phyloP scores from a whole-genome alignment of 2,888 invertebrate genomes.

The Clusia tigrina region DNA sequence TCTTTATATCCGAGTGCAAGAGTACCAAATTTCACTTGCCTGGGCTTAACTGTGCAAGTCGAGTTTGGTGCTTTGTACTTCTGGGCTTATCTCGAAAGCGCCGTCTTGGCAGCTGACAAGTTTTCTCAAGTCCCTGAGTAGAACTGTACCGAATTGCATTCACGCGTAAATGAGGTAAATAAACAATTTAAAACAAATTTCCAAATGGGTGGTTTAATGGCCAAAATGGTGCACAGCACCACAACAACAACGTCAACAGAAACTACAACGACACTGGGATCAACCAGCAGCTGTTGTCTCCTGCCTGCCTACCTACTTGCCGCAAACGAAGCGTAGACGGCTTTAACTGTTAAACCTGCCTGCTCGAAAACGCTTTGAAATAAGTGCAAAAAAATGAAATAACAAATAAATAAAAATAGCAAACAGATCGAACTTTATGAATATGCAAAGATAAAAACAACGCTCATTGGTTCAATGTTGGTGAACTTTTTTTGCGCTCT shows the following conservation, averaged over 20 bases:
- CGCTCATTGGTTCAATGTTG: constrained; percentile 8
- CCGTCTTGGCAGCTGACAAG: not conserved
- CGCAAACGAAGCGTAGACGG: not conserved
- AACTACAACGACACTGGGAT: no score
- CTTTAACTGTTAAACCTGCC: constrained; percentile 39
- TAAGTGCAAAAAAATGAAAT: constrained; percentile 7
- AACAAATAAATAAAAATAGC: constrained; percentile 48
- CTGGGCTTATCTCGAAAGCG: not conserved
- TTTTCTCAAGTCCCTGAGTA: not conserved
- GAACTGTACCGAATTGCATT: not conserved
- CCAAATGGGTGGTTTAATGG: not conserved
- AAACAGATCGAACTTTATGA: constrained; percentile 53
- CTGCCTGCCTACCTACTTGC: not conserved
- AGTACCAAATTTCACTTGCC: constrained; percentile 12
- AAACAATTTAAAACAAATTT: no score
- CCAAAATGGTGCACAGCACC: not conserved
- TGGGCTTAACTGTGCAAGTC: not conserved
- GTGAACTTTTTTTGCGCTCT: constrained; percentile 32
- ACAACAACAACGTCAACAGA: not conserved
- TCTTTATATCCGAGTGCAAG: not conserved
- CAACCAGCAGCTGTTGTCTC: constrained; percentile 3
- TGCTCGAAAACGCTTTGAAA: constrained; percentile 20
- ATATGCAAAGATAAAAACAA: constrained; percentile 52
- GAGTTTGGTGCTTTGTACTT: not conserved
- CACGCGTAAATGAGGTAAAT: not conserved